phyloP scores from a whole-genome alignment of 1,140 invertebrate genomes.

The Berghia stephanieae region DNA sequence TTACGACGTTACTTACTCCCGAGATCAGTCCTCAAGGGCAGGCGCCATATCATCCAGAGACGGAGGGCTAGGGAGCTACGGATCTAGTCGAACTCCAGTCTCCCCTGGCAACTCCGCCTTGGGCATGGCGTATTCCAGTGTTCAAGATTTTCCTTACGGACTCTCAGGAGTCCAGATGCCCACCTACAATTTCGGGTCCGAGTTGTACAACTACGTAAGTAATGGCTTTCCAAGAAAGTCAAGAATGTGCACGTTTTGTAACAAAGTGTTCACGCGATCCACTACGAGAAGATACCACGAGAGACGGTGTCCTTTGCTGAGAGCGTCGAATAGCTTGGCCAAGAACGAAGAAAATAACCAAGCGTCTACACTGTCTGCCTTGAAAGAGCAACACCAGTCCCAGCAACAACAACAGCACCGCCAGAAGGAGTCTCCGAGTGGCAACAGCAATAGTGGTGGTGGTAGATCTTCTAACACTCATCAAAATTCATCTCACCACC shows the following conservation, averaged over 20 bases:
- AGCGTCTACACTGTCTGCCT: constrained; percentile 16
- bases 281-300: constrained; percentile 62
- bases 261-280: constrained; percentile 61
- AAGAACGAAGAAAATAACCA: constrained; percentile 32
- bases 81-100: constrained; percentile 5
- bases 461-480: not conserved
- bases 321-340: constrained; percentile 52
- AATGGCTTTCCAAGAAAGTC: constrained; percentile 62
- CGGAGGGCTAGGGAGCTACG: not conserved
- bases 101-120: constrained; percentile 16
- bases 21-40: not conserved
- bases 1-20: constrained; percentile 16
- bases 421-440: constrained; percentile 2
- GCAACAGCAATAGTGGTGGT: not conserved
- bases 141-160: constrained; percentile 56
- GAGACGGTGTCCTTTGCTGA: constrained; percentile 54
- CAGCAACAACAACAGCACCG: constrained; percentile 28
- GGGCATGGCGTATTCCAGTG: constrained; percentile 11
- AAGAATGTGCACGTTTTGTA: constrained; percentile 58
- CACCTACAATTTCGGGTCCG: constrained; percentile 56
- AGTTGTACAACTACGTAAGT: constrained; percentile 59
- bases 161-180: constrained; percentile 59
- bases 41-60: not conserved
- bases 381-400: constrained; percentile 32
- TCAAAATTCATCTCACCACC: not conserved